Evolutionary conservation across 2,797 vertebrate genomes (phyloP), one percentile per base, ranked within the genome.

Genomic region (Eutrigla gurnardus): DNA sequence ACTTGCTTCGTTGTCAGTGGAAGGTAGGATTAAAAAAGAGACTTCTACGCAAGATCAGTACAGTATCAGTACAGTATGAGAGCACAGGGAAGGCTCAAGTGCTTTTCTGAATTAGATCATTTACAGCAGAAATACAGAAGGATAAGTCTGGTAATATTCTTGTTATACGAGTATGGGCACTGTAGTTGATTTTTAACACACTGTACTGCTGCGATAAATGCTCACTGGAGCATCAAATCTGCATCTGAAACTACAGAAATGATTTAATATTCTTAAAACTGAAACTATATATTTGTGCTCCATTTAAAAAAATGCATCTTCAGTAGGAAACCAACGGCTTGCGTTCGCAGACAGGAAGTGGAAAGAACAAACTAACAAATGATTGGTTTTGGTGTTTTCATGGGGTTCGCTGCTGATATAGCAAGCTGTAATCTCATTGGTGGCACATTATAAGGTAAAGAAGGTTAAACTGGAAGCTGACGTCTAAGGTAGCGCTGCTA

Each of bases 1-100:
- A 93, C 94, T 39, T 96, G 95, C 89, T 96, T 96, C 70, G 92
- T 96, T 54, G 93, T 96, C 85, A 96, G 95, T 6, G 95, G 95
- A 89, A 95, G 95, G 95, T 96, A 94, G 67, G 88, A 14, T 50
- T 0, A 57, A 32, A 37, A 45, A 37, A 40, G 42, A 37, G 3
- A 45, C 6, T 6, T 25, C 32, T 39, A 32, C 10, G 55, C 58
- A 55, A 13, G 25, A 59, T 46, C 18, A 46, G 15, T 13, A 10
- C 25, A 25, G n/a, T 12, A 25, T 43, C 15, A 58, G 25, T 25
- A 37, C 32, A 37, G 39, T 9, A n/a, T 0, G 10, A 47, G 40
- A 39, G 43, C 45, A 43, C 13, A 58, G 61, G 10, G 18, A 32
- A 52, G 10, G 10, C n/a, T 42, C 40, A 42, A 12, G 9, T 42